Base-by-base conservation (phyloP, 2,888 invertebrate genomes). In the Synanthedon formicaeformis region DNA sequence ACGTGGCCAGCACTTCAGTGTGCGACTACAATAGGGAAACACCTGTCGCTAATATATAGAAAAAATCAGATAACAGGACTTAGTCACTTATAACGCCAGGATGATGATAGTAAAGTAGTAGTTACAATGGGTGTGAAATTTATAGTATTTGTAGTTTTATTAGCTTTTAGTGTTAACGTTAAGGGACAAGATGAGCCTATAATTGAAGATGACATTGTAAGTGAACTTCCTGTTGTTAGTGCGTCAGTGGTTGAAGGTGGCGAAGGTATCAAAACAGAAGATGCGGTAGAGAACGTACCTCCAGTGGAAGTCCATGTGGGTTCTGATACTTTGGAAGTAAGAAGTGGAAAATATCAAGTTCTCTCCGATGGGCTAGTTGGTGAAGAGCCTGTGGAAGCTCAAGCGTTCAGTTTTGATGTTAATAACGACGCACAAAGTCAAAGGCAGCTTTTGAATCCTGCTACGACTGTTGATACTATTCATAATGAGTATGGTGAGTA, bases 321-420 rank as follows among this genome's bases (percentile, higher is more conserved):
- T 10, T 54, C 60, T 3, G 68, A 70, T 14, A 58, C 64, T 6
- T 57, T 86, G 52, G 65, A 75, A 58, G 72, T 83, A 10, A 77
- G 68, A 55, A 84, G 74, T 71, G 88, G 88, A 50, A 86, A 79
- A 54, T 88, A 86, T 62, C 85, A 87, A 55, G 55, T 66, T 23
- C 60, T 78, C 2, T 75, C 75, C 53, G 83, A 82, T 65, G 77
- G 67, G 2, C 53, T 80, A 50, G 60, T 61, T 14, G 77, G 71
- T n/a, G 78, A 75, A 11, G 69, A 66, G 34, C 69, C 76, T 2
- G 64, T 69, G 2, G 64, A 76, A 51, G 63, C 79, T 52, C 75
- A 78, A 48, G 72, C 80, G 16, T 71, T 78, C 4, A 69, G 72
- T 53, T 63, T 78, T 11, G 66, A 65, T 41, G 16, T 49, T 12